Evolutionary conservation across 2,888 invertebrate species (phyloP), one percentile per base, ranked within the genome.

Genomic region (Plebejus anna): DNA sequence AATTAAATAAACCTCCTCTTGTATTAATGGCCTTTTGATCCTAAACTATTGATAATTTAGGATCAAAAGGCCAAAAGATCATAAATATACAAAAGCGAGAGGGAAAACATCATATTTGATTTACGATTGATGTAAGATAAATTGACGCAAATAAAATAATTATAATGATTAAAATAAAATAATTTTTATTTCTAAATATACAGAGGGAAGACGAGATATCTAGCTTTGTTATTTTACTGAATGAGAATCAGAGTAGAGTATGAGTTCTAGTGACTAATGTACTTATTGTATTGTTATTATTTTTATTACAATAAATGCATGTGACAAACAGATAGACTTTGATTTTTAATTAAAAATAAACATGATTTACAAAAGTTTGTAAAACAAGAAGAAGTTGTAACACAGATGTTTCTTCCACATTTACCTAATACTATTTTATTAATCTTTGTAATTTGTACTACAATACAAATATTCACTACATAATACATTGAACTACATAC

Each of bases 201-300:
- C 47, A 47, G 9, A 47, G 9, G 9, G 9, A 47, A 47, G 9
- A 47, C 47, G 42, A 47, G 47, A 11, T 11, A 2, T 7, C 7
- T 42, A 47, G 9, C 47, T 47, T 11, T 71, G 22, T 71, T 7
- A 71, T 5, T 66, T 66, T 36, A 66, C 66, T 66, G 66, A 16
- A 6, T 66, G 66, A 32, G 66, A 66, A 36, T 66, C 66, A 66
- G 66, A 66, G 32, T 66, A 32, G 96, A 97, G 85, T 97, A 97
- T 85, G 96, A 73, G 51, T 73, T 73, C 73, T 73, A 73, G 73
- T 51, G 73, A 51, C 13, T 47, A 32, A 51, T 72, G 72, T 28
- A 28, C 47, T 42, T 28, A 47, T 47, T 42, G 73, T 73, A 51
- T 73, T 73, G 73, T 73, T 73, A 55, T 73, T 61, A 61, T 28